phyloP scores from a whole-genome alignment of 2,888 invertebrate species.

The Helobdella robusta region DNA sequence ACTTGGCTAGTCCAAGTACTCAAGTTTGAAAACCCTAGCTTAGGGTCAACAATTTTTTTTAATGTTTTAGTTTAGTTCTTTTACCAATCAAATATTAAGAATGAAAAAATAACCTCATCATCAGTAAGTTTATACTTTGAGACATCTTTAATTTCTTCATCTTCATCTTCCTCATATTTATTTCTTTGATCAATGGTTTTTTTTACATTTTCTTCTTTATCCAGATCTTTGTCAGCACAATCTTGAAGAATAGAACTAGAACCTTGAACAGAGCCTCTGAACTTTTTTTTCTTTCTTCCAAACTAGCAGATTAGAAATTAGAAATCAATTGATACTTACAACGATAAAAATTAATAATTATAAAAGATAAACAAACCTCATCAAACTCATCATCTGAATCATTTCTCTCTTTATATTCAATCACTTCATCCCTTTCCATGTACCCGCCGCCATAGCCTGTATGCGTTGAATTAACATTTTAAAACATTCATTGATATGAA shows the following conservation, averaged over 20 bases:
- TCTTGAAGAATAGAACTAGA: not conserved
- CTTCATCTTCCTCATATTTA: not conserved
- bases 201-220: not conserved
- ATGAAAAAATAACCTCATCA: conserved; percentile 11
- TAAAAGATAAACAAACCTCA: conserved; percentile 63
- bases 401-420: conserved; percentile 73
- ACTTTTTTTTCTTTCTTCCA: conserved; percentile 52
- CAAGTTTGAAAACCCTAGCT: too few species aligned
- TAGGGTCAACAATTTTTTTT: too few species aligned
- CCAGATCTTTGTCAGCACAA: not conserved
- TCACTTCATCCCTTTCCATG: conserved; percentile 80
- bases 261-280: conserved; percentile 27
- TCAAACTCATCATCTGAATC: conserved; percentile 86
- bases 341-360: too few species aligned
- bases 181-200: not conserved
- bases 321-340: not conserved
- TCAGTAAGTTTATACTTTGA: not conserved
- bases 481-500: not conserved
- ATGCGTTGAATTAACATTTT: not conserved
- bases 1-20: too few species aligned
- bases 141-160: not conserved
- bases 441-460: conserved; percentile 58
- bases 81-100: not conserved
- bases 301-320: conserved; percentile 43
- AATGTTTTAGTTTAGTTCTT: not conserved